A percentile compares a stretch with the other conserved stretches of the same genome.
phyloP scores from a whole-genome alignment of 2,797 vertebrate species.

The Etheostoma nigrum region DNA sequence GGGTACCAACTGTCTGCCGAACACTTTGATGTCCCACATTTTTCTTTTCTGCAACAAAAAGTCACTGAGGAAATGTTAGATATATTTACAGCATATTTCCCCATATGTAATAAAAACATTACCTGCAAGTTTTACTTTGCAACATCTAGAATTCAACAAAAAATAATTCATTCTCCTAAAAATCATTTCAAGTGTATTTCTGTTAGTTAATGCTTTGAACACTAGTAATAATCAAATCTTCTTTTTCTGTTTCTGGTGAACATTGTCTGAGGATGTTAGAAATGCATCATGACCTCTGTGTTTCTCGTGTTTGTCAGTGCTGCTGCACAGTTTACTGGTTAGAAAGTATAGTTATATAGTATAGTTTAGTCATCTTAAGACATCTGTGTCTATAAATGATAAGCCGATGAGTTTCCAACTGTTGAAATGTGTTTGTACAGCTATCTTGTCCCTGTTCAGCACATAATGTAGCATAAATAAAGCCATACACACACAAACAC shows the following conservation, averaged over 20 bases:
- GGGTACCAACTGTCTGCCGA: conserved; percentile 9
- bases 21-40: conserved; percentile 23
- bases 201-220: too few relatives aligned
- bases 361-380: conserved; percentile 1
- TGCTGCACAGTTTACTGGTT: conserved; percentile 5
- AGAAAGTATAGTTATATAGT: neutral
- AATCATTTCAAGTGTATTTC: too few relatives aligned
- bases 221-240: neutral
- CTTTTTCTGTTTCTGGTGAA: neutral
- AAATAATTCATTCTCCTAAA: too few relatives aligned
- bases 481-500: conserved; percentile 12
- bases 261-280: neutral
- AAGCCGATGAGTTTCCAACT: conserved; percentile 46
- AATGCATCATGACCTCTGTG: conserved; percentile 5
- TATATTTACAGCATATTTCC: conserved; percentile 3
- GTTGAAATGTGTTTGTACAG: conserved; percentile 15
- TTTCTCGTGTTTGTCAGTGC: neutral
- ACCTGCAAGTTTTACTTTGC: neutral
- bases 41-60: conserved; percentile 1
- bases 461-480: conserved; percentile 11
- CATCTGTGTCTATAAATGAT: conserved; percentile 7
- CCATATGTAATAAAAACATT: neutral
- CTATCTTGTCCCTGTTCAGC: conserved; percentile 28
- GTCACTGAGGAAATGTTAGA: neutral
- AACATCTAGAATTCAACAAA: neutral